Evolutionary conservation across 2,113 vertebrate species (phyloP), one percentile per base, ranked within the genome.

Genomic region (Murina feae): DNA sequence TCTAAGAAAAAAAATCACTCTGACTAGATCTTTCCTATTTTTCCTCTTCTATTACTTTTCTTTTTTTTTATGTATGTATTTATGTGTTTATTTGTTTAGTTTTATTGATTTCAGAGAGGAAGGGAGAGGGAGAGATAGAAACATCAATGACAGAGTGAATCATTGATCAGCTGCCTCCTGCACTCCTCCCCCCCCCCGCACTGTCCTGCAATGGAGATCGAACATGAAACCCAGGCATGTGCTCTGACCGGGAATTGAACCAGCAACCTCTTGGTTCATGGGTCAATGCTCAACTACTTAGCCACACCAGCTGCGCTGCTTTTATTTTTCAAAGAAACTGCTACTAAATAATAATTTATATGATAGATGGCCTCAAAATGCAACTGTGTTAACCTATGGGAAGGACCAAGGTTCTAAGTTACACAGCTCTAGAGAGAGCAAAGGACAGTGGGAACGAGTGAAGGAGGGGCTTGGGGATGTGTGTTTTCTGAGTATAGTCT

Each of bases 1-100:
- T 37, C 47, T 65, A 85, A 82, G 87, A 68, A 12, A 44, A 35
- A 47, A 42, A 51, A 32, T 11, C 47, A 49, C 47, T 74, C 30
- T 58, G 71, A 68, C 32, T 74, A 86, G 9, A 21, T 78, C 72
- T 78, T 47, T 10, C 47, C 75, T 44, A 47, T 93, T 74, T 68
- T 80, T 55, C 66, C 82, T 72, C n/a, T 89, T 91, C 11, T 60
- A 49, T 74, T 71, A 42, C 11, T 25, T 95, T 80, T 76, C 58
- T 10, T 28, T 60, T 60, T 60, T 28, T 44, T 5, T 44, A 44
- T 44, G 44, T 44, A 44, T 44, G 44, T 44, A 44, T 60, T 11
- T 60, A 58, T 58, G 4, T 60, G 5, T 60, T 60, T 58, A 8
- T 53, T 53, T 53, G 8, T 55, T 55, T 53, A 53, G 18, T 55